Conservation (phyloP, 2,888 invertebrate genomes). For the Drosophila siamana region DNA sequence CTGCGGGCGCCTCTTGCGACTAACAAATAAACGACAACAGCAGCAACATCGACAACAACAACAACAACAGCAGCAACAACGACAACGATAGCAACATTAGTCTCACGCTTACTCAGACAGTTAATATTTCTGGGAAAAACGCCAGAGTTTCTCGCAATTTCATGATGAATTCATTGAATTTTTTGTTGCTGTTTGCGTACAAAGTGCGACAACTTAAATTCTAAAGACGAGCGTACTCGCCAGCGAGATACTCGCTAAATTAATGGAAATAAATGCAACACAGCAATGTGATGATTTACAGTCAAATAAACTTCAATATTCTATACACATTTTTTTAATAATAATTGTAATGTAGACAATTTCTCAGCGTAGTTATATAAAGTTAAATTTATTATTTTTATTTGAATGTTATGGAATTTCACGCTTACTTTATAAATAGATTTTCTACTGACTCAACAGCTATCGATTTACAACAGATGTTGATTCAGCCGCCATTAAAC, state of each 20-base stretch:
- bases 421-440: no score
- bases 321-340: no score
- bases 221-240: no score
- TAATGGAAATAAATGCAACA: neutral
- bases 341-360: no score
- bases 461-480: no score
- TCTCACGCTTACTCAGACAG: conserved; percentile 50
- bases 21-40: conserved; percentile 32
- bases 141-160: conserved; percentile 83
- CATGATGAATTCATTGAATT: conserved; percentile 83
- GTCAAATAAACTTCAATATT: conserved; percentile 15
- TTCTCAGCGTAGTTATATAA: no score
- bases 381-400: no score
- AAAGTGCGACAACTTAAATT: conserved; percentile 23
- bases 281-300: neutral
- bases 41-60: conserved; percentile 22
- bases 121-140: conserved; percentile 82
- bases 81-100: conserved; percentile 19
- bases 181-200: conserved; percentile 44
- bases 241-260: neutral
- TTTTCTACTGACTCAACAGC: no score
- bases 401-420: no score
- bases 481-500: no score
- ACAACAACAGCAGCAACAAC: conserved; percentile 10
- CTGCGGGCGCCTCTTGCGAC: conserved; percentile 55